Evolutionary conservation across 2,797 vertebrate species (phyloP).

Genomic region (Muscicapa striata): DNA sequence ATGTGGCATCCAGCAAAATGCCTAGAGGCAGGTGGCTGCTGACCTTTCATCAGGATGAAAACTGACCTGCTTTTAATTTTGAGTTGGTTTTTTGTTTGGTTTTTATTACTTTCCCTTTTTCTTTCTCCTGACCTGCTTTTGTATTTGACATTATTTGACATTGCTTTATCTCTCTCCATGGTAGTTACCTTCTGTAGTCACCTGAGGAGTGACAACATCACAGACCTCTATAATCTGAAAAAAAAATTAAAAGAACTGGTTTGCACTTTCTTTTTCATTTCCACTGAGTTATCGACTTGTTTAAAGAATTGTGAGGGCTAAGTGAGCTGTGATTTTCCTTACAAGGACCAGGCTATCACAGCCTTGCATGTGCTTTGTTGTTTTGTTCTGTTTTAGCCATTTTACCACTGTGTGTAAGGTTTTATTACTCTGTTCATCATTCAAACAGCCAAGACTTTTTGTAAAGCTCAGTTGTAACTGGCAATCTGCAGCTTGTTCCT

Average conservation of each 20-base stretch:
- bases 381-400: not conserved
- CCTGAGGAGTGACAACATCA: not conserved
- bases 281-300: not conserved
- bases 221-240: not conserved
- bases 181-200: not conserved
- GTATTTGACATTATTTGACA: not conserved
- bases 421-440: slow-evolving; percentile 43
- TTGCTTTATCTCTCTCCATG: not conserved
- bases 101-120: not conserved
- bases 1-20: not conserved
- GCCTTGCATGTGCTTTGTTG: not conserved
- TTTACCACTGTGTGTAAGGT: not conserved
- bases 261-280: slow-evolving; percentile 1
- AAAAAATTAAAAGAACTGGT: not conserved
- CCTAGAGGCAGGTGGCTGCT: not conserved
- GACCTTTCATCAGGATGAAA: slow-evolving; percentile 2
- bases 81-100: rapidly evolving
- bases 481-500: not conserved
- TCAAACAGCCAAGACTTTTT: not conserved
- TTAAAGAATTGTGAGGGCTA: not conserved
- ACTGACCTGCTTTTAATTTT: not conserved
- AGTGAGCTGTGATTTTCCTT: slow-evolving; percentile 10
- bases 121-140: not conserved
- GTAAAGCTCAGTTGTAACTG: not conserved
- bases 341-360: not conserved